Percentiles rank a stretch among this genome's conserved stretches.
Evolutionary conservation across 2,888 invertebrate species (phyloP).

Genomic region (Synanthedon vespiformis): DNA sequence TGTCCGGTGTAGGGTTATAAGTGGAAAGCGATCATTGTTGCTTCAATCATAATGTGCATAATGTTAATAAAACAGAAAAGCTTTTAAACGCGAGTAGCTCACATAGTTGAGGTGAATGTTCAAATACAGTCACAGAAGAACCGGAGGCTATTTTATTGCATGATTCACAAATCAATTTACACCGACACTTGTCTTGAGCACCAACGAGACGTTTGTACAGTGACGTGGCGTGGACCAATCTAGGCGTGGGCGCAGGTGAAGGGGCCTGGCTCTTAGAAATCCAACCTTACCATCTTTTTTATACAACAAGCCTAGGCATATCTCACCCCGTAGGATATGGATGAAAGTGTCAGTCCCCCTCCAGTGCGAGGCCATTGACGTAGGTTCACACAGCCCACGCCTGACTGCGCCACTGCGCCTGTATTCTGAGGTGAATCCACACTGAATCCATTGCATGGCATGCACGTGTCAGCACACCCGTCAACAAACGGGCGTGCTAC

Average conservation of each 20-base stretch:
- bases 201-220: background rate
- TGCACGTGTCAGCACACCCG: background rate
- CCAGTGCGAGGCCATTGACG: no score
- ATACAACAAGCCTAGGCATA: no score
- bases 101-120: slow-evolving; percentile 34
- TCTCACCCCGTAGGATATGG: no score
- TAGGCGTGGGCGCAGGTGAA: no score
- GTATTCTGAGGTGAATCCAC: slow-evolving; percentile 39
- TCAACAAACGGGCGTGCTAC: background rate
- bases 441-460: background rate
- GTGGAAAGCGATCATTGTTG: slow-evolving; percentile 33
- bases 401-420: slow-evolving; percentile 19
- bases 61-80: slow-evolving; percentile 19
- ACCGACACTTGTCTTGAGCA: slow-evolving; percentile 12
- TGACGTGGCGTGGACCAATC: no score
- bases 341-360: no score
- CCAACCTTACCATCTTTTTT: no score
- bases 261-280: no score
- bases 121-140: slow-evolving; percentile 55
- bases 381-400: no score
- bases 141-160: slow-evolving; percentile 7
- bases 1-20: slow-evolving; percentile 7
- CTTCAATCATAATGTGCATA: slow-evolving; percentile 39
- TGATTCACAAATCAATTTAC: slow-evolving; percentile 23
- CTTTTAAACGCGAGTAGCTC: slow-evolving; percentile 43